Base-by-base conservation (phyloP, 2,113 vertebrate genomes). In the Oryzias celebensis region DNA sequence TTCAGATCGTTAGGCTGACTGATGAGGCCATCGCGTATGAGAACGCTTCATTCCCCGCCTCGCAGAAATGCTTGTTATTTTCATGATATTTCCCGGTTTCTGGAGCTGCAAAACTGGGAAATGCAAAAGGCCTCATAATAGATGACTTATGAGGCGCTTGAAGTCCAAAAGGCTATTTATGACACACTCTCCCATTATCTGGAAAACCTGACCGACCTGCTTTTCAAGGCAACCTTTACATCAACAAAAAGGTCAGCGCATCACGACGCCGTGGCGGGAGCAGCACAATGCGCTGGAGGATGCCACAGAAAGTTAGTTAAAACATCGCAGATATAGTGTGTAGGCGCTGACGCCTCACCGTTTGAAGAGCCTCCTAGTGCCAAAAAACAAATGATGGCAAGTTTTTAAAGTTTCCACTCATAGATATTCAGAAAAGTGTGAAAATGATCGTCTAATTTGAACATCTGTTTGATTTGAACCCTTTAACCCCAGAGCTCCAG, bases 231-330 rank as follows among this genome's bases (percentile, higher is more conserved):
- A 72, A 77, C 82, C 82, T 84, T 87, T 87, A 56, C 31, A 46
- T 80, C 53, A 24, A 41, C 50, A 47, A 55, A 84, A 84, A 85
- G 77, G 75, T 82, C 79, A 68, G 16, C 0, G 46, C 43, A 73
- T 59, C 31, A 12, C 58, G 46, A 58, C 22, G 66, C 44, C 14
- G 36, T 17, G 5, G 53, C 47, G n/a, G 26, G 31, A 54, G 64
- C 48, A 63, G 51, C 64, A 28, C 26, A 59, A 58, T 49, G 49
- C 57, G 70, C 64, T 4, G 36, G 65, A 12, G 60, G 70, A 62
- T 52, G 56, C 49, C 58, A 49, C 20, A 58, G 41, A 36, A 44
- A 15, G 66, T 72, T 66, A 54, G 66, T 63, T 50, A 65, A 26
- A 41, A 20, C 28, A 56, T 10, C 62, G 75, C 48, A 4, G 7